Evolutionary conservation across 2,113 vertebrate species (phyloP), one percentile per base, ranked within the genome.

Genomic region (Bolborhynchus lineola): DNA sequence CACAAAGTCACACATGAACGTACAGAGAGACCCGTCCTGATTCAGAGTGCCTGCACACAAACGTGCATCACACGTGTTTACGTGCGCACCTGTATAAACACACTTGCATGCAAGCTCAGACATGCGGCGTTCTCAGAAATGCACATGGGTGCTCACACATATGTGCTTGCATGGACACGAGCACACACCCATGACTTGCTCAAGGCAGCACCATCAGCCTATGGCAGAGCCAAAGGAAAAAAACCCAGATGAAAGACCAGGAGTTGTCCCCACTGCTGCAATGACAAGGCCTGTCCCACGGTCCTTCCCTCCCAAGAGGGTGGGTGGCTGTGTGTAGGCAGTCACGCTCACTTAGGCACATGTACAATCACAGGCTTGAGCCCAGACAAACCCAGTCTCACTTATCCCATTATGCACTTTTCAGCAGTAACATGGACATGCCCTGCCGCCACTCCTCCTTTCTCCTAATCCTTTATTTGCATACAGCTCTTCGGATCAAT

Each of bases 401-500:
- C 85, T n/a, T 4, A 24, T 3, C 7, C 44, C 47, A 29, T 28
- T 10, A 31, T 16, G 75, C 49, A 14, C 71, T 2, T 44, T 35
- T 23, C 37, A 10, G 65, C 2, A 39, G 86, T 28, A 29, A 67
- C 10, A 4, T 6, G 29, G 28, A 23, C 70, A 15, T 12, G 39
- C 41, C 39, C 53, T 41, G 59, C 84, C 0, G 2, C 71, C 42
- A 23, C 75, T 55, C 78, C 81, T 92, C 46, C 72, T 69, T 83
- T 21, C 60, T 71, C 52, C 41, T 86, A 85, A 95, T 77, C 82
- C 93, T 88, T 10, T 82, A 62, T 55, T 63, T 26, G 89, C 86
- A 13, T 88, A 15, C 52, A 31, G 62, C 18, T 39, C 67, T 74
- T 20, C 2, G 1, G 28, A 71, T 62, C 87, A 7, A n/a, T 35